Evolutionary conservation across 1,140 invertebrate genomes (phyloP), one percentile per base, ranked within the genome.

Genomic region (Brachionus calyciflorus): DNA sequence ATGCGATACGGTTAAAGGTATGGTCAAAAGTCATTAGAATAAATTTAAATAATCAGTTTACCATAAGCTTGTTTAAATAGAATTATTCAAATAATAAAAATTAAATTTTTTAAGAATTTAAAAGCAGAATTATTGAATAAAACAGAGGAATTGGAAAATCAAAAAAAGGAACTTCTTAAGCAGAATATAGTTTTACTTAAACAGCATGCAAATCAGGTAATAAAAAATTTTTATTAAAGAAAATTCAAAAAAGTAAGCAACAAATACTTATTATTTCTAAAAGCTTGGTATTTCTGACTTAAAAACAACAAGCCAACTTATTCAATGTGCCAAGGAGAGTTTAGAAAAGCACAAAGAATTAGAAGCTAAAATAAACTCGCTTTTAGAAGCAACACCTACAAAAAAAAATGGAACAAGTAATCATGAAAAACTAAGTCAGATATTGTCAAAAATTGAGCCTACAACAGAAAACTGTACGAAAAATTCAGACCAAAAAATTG

Each of bases 251-350:
- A n/a, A n/a, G n/a, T n/a, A n/a, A n/a, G n/a, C n/a, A n/a, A n/a
- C n/a, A n/a, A n/a, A n/a, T n/a, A n/a, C 33, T 37, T 40, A 14
- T 21, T 37, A 17, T 40, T 19, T 65, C 1, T 19, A 17, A n/a
- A 24, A 73, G 69, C 46, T 76, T 44, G 73, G 73, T 10, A 60
- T 76, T 19, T 37, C 55, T 44, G 33, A 76, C 14, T 19, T 76
- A 26, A 33, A 76, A 60, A 24, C 49, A 14, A 49, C 73, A 6
- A 40, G 7, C 19, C 49, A 76, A 46, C 26, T 76, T 3, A 44
- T 76, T 28, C 21, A 33, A 26, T 76, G 24, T 10, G 55, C 55
- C 3, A 76, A 60, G 40, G 49, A 76, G 2, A 57, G 55, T 17
- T 24, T 49, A n/a, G 19, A 19, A 19, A 17, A 76, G 30, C 65